Base-by-base conservation (phyloP, 1,140 invertebrate genomes). In the Bacillus rossius region DNA sequence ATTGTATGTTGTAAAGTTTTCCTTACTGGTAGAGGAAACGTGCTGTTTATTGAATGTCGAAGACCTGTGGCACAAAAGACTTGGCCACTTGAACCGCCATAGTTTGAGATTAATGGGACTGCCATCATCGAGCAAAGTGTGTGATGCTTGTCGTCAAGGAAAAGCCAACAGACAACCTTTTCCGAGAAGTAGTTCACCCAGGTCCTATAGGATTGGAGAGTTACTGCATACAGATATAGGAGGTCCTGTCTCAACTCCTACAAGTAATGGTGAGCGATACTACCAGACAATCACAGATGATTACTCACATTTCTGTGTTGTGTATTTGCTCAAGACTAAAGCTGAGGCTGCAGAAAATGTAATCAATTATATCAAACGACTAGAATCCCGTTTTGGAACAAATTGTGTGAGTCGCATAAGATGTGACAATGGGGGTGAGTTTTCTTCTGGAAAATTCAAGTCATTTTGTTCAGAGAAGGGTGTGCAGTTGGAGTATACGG, bases 251-350 rank as follows among this genome's bases (percentile, higher is more conserved):
- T 45, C 67, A 22, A 53, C 54, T 14, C 41, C 19, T 38, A 73
- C 69, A 4, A 22, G 72, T 10, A 65, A 67, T 34, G 65, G 64
- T 16, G 45, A 60, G 17, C 63, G 59, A 56, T 71, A 67, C 40
- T 68, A 66, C 16, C 42, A 71, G 0, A 40, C 63, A n/a, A 59
- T 69, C 29, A 69, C 63, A 41, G 69, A 72, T 56, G 65, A 71
- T 42, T 59, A 52, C 13, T 61, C 57, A 53, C 41, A 56, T 22
- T 71, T 59, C 34, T 29, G 61, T 19, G 51, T 14, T 8, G 63
- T 72, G 10, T 69, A 68, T 57, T 74, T 75, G 52, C 13, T 76
- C n/a, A 67, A 67, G 56, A 17, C 58, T 7, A 77, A 75, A 48
- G 38, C 26, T 55, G 66, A 75, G 59, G 68, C 64, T 16, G 42